Evolutionary conservation across 23 tunicate genomes (phyloP).

Genomic region (Ascidia mentula): DNA sequence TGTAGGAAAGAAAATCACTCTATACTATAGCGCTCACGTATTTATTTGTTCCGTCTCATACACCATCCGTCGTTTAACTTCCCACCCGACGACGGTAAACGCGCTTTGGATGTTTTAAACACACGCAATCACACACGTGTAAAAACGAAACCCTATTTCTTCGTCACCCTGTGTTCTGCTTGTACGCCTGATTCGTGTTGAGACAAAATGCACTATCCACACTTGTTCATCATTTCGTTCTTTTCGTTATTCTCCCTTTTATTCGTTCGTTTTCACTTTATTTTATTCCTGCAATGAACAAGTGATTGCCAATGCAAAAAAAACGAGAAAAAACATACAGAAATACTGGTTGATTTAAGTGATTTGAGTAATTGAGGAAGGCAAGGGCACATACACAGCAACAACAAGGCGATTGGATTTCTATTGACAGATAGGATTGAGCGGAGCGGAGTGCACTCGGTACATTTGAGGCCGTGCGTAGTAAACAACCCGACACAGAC

Average conservation of each 20-base stretch:
- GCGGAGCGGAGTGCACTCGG: not conserved
- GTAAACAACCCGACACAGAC: not conserved
- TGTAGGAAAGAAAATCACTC: too few species aligned
- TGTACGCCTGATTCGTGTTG: not conserved
- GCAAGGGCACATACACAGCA: too few species aligned
- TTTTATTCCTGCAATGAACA: not conserved
- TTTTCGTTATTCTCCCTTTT: not conserved
- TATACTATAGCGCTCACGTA: too few species aligned
- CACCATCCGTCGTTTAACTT: not conserved
- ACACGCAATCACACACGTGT: not conserved
- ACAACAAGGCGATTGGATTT: not conserved
- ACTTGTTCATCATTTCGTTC: not conserved
- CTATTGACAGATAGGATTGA: too few species aligned
- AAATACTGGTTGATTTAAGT: too few species aligned
- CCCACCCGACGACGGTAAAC: not conserved
- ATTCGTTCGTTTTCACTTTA: not conserved
- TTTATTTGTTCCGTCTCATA: too few species aligned
- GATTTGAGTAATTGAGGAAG: too few species aligned
- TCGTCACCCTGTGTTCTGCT: not conserved
- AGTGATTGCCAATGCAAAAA: conserved; percentile 8
- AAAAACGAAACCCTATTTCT: not conserved
- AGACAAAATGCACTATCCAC: conserved; percentile 3
- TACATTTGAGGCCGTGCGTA: not conserved
- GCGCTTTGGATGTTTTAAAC: not conserved
- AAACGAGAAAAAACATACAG: too few species aligned